A percentile compares a stretch with the other conserved stretches of the same genome.
Conservation (phyloP, 2,113 vertebrate genomes). For the Phyllostomus discolor region DNA sequence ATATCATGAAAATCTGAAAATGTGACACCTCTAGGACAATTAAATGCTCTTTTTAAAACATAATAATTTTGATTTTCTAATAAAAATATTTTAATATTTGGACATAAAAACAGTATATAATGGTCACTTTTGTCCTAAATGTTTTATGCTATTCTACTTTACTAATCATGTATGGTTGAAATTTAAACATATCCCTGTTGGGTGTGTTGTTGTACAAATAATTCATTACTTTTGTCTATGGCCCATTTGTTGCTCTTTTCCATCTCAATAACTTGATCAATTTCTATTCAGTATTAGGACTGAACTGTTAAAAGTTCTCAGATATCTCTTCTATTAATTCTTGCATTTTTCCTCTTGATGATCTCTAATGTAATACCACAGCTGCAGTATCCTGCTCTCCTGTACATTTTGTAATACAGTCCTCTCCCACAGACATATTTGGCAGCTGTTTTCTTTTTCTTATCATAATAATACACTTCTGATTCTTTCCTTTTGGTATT, state of each 20-base stretch:
- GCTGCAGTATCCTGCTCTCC: not conserved
- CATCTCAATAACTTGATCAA: not conserved
- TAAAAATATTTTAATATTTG: not conserved
- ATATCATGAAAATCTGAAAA: not conserved
- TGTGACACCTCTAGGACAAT: not conserved
- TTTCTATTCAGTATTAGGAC: not conserved
- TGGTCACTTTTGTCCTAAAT: not conserved
- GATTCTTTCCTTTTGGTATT: not conserved
- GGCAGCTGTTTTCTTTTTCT: accelerated
- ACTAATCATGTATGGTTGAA: not conserved
- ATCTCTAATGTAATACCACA: not conserved
- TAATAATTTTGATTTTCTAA: not conserved
- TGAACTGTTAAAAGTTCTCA: not conserved
- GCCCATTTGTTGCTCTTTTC: not conserved
- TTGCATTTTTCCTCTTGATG: accelerated
- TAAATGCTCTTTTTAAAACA: not conserved
- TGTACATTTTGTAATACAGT: not conserved
- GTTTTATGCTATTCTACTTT: not conserved
- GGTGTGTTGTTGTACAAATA: not conserved
- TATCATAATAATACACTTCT: not conserved
- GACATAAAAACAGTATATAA: not conserved
- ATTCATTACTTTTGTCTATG: not conserved
- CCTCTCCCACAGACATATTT: accelerated
- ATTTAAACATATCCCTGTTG: not conserved
- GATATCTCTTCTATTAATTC: not conserved